Evolutionary conservation across 1,140 invertebrate species (phyloP).

Genomic region (Acyrthosiphon pisum): DNA sequence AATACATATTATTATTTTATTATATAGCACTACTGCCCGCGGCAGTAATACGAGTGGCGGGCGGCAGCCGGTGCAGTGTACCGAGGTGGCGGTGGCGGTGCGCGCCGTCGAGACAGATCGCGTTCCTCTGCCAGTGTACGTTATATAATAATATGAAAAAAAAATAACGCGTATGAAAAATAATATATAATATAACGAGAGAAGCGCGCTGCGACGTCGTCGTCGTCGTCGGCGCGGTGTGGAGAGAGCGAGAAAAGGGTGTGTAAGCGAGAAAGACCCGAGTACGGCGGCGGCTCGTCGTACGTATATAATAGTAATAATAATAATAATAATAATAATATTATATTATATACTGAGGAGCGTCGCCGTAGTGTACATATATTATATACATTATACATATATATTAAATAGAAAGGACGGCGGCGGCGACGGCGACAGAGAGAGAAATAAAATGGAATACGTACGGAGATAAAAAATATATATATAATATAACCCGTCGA

Average conservation of each 20-base stretch:
- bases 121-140: background rate
- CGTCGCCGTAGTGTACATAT: background rate
- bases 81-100: background rate
- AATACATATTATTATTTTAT: background rate
- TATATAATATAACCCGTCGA: conserved; percentile 3
- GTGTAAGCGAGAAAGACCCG: background rate
- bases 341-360: background rate
- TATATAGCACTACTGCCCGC: background rate
- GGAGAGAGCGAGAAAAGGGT: background rate
- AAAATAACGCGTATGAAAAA: background rate
- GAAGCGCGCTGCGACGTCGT: background rate
- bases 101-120: background rate
- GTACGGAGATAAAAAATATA: background rate
- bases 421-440: background rate
- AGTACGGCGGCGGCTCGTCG: background rate
- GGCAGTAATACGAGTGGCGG: background rate
- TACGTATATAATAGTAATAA: background rate
- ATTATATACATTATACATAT: background rate
- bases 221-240: background rate
- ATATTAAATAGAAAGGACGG: background rate
- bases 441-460: background rate
- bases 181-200: background rate
- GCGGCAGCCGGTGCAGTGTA: background rate
- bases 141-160: background rate
- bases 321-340: background rate